Percentiles rank a stretch among this genome's conserved stretches.
Evolutionary conservation across 2,797 vertebrate species (phyloP).

Genomic region (Tachyglossus aculeatus): DNA sequence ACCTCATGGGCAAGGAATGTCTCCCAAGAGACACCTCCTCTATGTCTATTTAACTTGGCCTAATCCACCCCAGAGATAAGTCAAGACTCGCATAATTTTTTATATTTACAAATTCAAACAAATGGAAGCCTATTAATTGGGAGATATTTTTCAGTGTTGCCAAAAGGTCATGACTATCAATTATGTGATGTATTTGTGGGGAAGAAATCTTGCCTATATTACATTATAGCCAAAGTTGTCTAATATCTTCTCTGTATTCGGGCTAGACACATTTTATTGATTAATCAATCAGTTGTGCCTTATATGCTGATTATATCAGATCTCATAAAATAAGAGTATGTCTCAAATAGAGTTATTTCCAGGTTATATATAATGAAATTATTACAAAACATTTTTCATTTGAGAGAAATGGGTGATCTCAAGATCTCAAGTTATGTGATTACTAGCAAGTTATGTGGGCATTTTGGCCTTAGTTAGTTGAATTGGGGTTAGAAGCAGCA

Average conservation of each 20-base stretch:
- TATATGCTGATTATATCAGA: constrained; percentile 61
- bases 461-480: too few species aligned
- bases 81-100: too few species aligned
- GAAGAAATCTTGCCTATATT: constrained; percentile 71
- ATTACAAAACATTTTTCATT: too few species aligned
- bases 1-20: too few species aligned
- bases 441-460: too few species aligned
- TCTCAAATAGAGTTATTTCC: constrained; percentile 39
- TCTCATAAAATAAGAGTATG: constrained; percentile 66
- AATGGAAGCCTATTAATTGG: constrained; percentile 53
- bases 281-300: constrained; percentile 70
- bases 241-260: constrained; percentile 78
- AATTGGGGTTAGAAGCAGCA: too few species aligned
- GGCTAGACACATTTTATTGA: constrained; percentile 73
- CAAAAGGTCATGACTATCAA: constrained; percentile 71
- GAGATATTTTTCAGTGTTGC: constrained; percentile 59
- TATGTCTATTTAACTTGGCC: too few species aligned
- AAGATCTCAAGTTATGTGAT: too few species aligned
- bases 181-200: constrained; percentile 67
- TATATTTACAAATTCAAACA: constrained; percentile 39
- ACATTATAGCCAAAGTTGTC: constrained; percentile 64
- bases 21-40: too few species aligned
- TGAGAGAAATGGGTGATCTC: too few species aligned
- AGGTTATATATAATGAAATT: constrained; percentile 55
- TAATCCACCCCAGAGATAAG: too few species aligned